Evolutionary conservation across 2,797 vertebrate genomes (phyloP).

Genomic region (Vultur gryphus): DNA sequence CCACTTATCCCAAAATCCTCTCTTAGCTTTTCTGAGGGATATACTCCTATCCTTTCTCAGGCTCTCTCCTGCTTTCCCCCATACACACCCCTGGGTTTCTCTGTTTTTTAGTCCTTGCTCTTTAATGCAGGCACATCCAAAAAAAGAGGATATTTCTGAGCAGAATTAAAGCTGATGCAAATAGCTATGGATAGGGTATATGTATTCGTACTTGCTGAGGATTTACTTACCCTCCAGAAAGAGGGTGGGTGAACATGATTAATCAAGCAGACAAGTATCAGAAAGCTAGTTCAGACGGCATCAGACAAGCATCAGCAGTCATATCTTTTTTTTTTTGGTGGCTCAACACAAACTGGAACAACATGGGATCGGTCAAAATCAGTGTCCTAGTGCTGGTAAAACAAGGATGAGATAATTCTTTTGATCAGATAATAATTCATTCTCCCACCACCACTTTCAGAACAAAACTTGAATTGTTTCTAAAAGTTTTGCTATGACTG

Average conservation of each 20-base stretch:
- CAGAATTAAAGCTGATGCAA: background rate
- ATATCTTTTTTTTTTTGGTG: background rate
- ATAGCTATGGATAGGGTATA: background rate
- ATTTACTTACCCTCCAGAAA: background rate
- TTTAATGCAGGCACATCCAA: background rate
- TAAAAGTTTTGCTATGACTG: background rate
- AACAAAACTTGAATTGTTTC: background rate
- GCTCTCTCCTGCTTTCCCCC: rapidly evolving
- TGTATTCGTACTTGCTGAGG: background rate
- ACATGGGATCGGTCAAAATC: background rate
- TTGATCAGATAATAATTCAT: background rate
- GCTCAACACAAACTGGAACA: background rate
- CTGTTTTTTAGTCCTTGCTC: rapidly evolving
- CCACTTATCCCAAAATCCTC: background rate
- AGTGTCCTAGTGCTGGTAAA: background rate
- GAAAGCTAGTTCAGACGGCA: background rate
- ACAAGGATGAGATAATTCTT: background rate
- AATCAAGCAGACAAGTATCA: background rate
- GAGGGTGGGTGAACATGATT: background rate
- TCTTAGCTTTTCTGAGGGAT: background rate
- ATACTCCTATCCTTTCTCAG: rapidly evolving
- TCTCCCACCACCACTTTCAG: background rate
- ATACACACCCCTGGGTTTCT: background rate
- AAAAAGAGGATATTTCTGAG: background rate
- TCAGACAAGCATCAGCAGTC: background rate